Conservation (phyloP, 2,797 vertebrate genomes). For the Pachyuromys duprasi region DNA sequence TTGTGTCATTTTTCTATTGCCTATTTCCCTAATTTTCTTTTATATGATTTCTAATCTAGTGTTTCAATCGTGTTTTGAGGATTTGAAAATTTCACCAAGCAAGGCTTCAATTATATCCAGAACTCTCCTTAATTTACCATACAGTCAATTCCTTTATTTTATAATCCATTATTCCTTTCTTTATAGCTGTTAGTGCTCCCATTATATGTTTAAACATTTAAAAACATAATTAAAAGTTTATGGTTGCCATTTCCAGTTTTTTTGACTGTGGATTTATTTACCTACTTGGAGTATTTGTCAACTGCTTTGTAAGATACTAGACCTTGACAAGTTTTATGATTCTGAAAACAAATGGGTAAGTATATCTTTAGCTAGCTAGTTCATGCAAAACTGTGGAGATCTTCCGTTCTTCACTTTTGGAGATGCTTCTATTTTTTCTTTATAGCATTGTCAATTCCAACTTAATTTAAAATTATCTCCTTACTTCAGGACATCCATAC, state of each 20-base stretch:
- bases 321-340: not conserved
- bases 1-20: not conserved
- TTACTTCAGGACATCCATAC: not conserved
- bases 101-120: not conserved
- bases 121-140: not conserved
- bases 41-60: not conserved
- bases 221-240: not conserved
- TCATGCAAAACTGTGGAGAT: not conserved
- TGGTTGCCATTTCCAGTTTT: not conserved
- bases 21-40: constrained; percentile 25
- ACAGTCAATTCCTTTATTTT: not conserved
- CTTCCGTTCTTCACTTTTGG: not conserved
- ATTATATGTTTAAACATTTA: not conserved
- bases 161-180: not conserved
- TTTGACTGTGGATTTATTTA: not conserved
- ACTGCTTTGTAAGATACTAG: not conserved
- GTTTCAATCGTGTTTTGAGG: not conserved
- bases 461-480: not conserved
- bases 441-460: not conserved
- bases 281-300: not conserved
- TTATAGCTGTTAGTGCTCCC: not conserved
- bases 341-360: not conserved
- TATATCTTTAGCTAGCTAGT: not conserved
- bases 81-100: not conserved
- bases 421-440: not conserved